Base-by-base conservation (phyloP, 2,113 vertebrate genomes). In the Stegastes partitus region DNA sequence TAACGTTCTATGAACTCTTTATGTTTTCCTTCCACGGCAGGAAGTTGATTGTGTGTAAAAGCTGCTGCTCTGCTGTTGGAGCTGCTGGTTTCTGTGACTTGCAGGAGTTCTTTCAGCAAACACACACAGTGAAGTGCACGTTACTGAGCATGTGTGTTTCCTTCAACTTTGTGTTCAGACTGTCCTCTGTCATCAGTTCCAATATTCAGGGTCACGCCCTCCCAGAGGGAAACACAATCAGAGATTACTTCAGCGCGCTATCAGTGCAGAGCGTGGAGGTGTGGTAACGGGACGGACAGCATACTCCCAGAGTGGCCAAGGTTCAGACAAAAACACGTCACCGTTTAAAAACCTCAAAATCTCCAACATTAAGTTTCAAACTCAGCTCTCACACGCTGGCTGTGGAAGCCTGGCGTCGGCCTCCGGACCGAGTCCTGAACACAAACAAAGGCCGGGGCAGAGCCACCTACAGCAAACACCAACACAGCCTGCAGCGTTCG, bases 391-490 rank as follows among this genome's bases (percentile, higher is more conserved):
- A 18, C 74, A 54, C 21, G 81, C 42, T 70, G 68, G 59, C 68
- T 75, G 50, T 39, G 10, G 57, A 74, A 72, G n/a, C 59, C 18
- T 66, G 51, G 23, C 57, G 73, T 70, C 55, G 70, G 71, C 31
- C 56, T 74, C 16, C 26, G 68, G 64, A 34, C 56, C 22, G 81
- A 44, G 74, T 77, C 58, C 53, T 55, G 23, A 82, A 47, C 26
- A 79, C 88, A 91, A 91, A 91, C 78, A 93, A 59, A 80, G 65
- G 8, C 34, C 5, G 22, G 55, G 68, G 25, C 69, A 67, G 79
- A 81, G 73, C 26, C 79, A 84, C 77, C 82, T 66, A 87, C 61
- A 81, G 75, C 81, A 93, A 91, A 92, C 83, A 93, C 28, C 49
- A 25, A 31, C 14, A 37, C 51, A 58, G 85, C 80, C 85, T 55